phyloP scores from a whole-genome alignment of 1,140 invertebrate species.

The Notospermus geniculatus region DNA sequence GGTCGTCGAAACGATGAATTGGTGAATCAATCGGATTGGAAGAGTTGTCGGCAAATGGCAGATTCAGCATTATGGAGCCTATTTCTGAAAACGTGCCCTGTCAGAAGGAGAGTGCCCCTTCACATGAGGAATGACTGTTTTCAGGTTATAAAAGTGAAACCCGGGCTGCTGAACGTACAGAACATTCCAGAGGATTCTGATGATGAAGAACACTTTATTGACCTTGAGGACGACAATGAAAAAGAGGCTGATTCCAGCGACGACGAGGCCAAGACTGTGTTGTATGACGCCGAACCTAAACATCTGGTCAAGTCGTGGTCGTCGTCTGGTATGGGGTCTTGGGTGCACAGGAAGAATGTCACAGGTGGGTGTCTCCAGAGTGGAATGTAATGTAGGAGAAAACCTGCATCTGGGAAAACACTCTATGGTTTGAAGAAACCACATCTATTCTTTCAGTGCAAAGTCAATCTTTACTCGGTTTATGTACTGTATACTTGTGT shows the following conservation, averaged over 20 bases:
- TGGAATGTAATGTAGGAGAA: too few species aligned
- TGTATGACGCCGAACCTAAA: slow-evolving; percentile 22
- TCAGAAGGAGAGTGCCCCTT: neutral
- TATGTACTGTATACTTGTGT: slow-evolving; percentile 2
- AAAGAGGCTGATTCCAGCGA: slow-evolving; percentile 29
- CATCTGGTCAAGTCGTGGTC: slow-evolving; percentile 8
- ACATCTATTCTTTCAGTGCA: neutral
- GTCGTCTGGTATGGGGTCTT: slow-evolving; percentile 31
- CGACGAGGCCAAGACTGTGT: slow-evolving; percentile 14
- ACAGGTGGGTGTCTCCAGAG: slow-evolving; percentile 24
- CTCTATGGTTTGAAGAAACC: too few species aligned
- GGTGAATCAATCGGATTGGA: too few species aligned
- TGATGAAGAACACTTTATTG: slow-evolving; percentile 53
- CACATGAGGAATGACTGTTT: slow-evolving; percentile 4
- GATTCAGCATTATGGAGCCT: neutral
- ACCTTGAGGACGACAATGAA: slow-evolving; percentile 43
- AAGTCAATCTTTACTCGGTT: neutral
- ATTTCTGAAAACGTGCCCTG: neutral
- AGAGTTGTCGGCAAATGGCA: too few species aligned
- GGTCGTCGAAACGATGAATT: too few species aligned
- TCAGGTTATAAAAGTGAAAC: slow-evolving; percentile 44
- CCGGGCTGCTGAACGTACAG: slow-evolving; percentile 30
- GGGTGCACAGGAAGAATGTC: slow-evolving; percentile 47
- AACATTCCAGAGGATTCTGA: slow-evolving; percentile 37
- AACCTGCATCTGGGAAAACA: too few species aligned